phyloP scores from a whole-genome alignment of 2,797 vertebrate genomes.

The Epinephelus coioides region DNA sequence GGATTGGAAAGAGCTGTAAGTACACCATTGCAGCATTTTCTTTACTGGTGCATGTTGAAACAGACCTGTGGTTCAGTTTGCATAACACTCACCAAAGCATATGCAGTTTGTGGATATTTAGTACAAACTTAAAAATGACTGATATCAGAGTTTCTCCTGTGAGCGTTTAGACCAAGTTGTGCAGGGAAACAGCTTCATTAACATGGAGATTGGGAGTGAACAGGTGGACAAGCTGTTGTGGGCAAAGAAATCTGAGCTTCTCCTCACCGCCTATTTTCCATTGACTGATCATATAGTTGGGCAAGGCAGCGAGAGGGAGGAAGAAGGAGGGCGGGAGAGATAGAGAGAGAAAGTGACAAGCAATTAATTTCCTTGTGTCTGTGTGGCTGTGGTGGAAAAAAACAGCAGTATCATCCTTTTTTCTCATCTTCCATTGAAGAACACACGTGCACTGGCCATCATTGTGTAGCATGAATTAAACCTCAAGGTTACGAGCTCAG shows the following conservation, averaged over 20 bases:
- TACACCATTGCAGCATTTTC: conserved; percentile 65
- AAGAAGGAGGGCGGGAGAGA: conserved; percentile 34
- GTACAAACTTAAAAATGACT: conserved; percentile 13
- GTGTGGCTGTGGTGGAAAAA: conserved; percentile 46
- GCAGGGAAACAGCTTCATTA: conserved; percentile 59
- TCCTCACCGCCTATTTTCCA: conserved; percentile 59
- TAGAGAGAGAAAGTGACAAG: conserved; percentile 60
- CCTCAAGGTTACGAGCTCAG: conserved; percentile 72
- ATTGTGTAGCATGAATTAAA: conserved; percentile 66
- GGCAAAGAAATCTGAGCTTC: conserved; percentile 69
- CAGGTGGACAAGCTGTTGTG: conserved; percentile 85
- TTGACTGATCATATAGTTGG: conserved; percentile 64
- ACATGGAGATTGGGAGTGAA: conserved; percentile 70
- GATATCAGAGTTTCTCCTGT: conserved; percentile 6
- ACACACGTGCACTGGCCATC: conserved; percentile 41
- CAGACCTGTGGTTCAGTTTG: conserved; percentile 32
- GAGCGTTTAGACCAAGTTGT: conserved; percentile 41
- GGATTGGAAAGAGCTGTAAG: conserved; percentile 92
- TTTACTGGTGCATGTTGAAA: conserved; percentile 60
- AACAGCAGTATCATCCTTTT: conserved; percentile 62
- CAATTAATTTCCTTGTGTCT: conserved; percentile 73
- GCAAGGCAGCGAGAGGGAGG: conserved; percentile 24
- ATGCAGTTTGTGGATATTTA: conserved; percentile 5
- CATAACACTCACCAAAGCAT: conserved; percentile 2
- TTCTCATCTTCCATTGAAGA: conserved; percentile 46